These are phyloP conservation scores for Scaptomyza hsui DNA, from an alignment of 1,140 invertebrate species.

Conservation along the genomic window DNA sequence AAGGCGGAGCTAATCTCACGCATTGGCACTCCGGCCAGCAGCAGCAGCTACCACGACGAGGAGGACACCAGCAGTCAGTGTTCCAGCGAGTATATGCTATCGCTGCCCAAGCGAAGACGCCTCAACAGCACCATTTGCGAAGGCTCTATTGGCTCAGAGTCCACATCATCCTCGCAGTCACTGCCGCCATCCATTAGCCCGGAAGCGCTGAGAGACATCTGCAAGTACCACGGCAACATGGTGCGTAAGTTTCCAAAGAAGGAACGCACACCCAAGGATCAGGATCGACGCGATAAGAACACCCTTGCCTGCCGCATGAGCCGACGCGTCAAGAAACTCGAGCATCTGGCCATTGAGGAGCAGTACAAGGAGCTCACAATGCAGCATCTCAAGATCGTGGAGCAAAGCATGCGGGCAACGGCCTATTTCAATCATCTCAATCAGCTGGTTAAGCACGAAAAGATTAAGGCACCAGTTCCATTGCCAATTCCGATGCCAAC, in stretches of 20 bases:
- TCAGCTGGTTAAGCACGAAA: constrained; percentile 43
- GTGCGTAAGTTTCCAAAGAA: constrained; percentile 77
- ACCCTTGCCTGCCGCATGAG: constrained; percentile 78
- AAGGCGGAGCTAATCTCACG: constrained; percentile 52
- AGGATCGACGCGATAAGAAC: constrained; percentile 77
- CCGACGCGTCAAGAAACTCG: constrained; percentile 71
- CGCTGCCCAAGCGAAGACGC: constrained; percentile 54
- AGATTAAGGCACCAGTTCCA: not conserved
- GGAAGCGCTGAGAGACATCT: constrained; percentile 64
- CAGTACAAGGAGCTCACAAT: constrained; percentile 69
- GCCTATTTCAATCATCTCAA: constrained; percentile 66
- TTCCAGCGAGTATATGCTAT: constrained; percentile 47
- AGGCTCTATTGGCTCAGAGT: constrained; percentile 23
- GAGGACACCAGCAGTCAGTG: constrained; percentile 40
- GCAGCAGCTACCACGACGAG: not conserved
- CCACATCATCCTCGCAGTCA: constrained; percentile 41
- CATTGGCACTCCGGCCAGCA: constrained; percentile 29
- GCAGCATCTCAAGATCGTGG: constrained; percentile 59
- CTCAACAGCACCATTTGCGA: constrained; percentile 34
- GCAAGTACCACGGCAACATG: constrained; percentile 78
- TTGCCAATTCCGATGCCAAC: not conserved
- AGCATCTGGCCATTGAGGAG: constrained; percentile 69
- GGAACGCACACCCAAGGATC: constrained; percentile 75
- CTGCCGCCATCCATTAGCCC: constrained; percentile 40
- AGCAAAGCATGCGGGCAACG: constrained; percentile 58